phyloP scores from a whole-genome alignment of 2,888 invertebrate species.

The Habroteleia sp. region DNA sequence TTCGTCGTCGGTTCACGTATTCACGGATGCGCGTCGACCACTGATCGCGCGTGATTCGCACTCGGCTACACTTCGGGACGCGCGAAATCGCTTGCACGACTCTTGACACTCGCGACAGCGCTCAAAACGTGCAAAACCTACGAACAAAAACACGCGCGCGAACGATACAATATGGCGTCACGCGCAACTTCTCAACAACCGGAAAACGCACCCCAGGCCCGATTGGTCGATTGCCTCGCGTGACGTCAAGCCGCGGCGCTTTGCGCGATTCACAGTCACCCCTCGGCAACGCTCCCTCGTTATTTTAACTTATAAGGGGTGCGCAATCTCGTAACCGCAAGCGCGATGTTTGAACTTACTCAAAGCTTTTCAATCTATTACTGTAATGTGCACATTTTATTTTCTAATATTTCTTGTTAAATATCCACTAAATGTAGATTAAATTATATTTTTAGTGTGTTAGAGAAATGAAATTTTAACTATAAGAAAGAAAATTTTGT shows the following conservation, averaged over 20 bases:
- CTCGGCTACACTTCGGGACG: constrained; percentile 35
- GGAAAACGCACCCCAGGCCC: constrained; percentile 58
- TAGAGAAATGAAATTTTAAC: too few relatives aligned
- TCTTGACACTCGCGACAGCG: constrained; percentile 59
- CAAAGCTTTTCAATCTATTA: too few relatives aligned
- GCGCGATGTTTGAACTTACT: constrained; percentile 4
- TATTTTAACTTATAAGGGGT: constrained; percentile 10
- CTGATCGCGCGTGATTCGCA: constrained; percentile 52
- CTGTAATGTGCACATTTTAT: too few relatives aligned
- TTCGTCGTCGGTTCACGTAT: constrained; percentile 12
- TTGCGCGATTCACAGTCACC: constrained; percentile 40
- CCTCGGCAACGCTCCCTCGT: constrained; percentile 13
- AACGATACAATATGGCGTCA: constrained; percentile 62
- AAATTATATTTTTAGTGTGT: too few relatives aligned
- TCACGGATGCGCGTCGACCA: constrained; percentile 54
- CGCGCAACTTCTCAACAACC: constrained; percentile 61
- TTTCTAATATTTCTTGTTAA: too few relatives aligned
- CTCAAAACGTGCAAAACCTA: constrained; percentile 50
- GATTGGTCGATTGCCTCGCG: constrained; percentile 61
- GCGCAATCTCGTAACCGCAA: constrained; percentile 31
- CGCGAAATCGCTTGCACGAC: constrained; percentile 51
- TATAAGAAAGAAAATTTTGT: too few relatives aligned
- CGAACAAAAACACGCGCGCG: constrained; percentile 62
- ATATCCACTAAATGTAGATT: too few relatives aligned
- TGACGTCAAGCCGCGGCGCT: constrained; percentile 56